phyloP scores from a whole-genome alignment of 92 coral and sea anemone species.

The Epizoanthus illoricatus region DNA sequence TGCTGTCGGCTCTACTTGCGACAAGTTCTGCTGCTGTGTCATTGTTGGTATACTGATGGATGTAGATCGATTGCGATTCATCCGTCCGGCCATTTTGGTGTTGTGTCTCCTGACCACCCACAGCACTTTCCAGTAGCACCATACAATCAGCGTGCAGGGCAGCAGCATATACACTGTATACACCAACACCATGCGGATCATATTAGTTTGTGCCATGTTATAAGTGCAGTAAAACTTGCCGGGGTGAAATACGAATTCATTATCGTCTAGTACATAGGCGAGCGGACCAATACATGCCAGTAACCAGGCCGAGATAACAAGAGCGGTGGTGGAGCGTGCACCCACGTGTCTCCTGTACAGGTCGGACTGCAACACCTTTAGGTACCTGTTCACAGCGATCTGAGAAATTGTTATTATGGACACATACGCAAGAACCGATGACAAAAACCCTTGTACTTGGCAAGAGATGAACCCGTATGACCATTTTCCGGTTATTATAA shows the following conservation, averaged over 20 bases:
- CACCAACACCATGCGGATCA: conserved; percentile 38
- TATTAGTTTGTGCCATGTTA: conserved; percentile 32
- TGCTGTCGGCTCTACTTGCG: not conserved
- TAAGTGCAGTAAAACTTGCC: conserved; percentile 66
- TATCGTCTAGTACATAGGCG: conserved; percentile 39
- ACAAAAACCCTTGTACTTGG: conserved; percentile 67
- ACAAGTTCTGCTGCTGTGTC: conserved; percentile 4
- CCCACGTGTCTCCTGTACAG: conserved; percentile 52
- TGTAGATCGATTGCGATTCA: not conserved
- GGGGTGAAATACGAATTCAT: conserved; percentile 61
- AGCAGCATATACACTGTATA: conserved; percentile 47
- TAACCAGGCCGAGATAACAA: conserved; percentile 58
- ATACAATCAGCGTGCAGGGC: conserved; percentile 58
- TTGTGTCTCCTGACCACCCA: conserved; percentile 62
- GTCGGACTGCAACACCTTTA: conserved; percentile 59
- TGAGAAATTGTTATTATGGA: conserved; percentile 68
- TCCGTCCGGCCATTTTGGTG: conserved; percentile 16
- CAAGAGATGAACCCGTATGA: conserved; percentile 47
- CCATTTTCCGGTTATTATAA: conserved; percentile 63
- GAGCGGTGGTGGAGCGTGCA: conserved; percentile 33
- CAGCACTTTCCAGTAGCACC: conserved; percentile 68
- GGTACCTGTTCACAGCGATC: conserved; percentile 72
- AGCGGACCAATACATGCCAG: conserved; percentile 53
- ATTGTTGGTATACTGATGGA: conserved; percentile 3
- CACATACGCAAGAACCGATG: conserved; percentile 67